Conservation (phyloP, 2,113 vertebrate genomes). For the Trogon surrucura region DNA sequence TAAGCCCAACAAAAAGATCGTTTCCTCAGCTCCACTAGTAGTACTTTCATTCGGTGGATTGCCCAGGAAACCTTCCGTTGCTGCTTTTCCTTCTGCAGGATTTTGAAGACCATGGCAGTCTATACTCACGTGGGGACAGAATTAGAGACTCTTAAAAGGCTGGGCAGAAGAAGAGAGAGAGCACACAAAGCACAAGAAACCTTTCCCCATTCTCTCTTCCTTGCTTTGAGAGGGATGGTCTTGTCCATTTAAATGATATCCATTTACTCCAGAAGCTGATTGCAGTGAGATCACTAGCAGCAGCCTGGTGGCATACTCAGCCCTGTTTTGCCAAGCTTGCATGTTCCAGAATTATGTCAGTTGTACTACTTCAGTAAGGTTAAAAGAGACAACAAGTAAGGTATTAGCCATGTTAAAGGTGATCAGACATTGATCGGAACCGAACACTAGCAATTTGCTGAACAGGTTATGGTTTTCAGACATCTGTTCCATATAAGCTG, state of each 20-base stretch:
- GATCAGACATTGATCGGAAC: neutral
- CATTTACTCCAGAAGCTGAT: neutral
- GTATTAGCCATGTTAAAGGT: neutral
- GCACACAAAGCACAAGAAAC: neutral
- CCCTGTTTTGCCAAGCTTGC: neutral
- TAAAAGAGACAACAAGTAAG: neutral
- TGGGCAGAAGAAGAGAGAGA: neutral
- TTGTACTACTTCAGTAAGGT: neutral
- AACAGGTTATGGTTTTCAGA: slow-evolving; percentile 16
- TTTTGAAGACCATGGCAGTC: neutral
- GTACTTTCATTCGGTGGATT: neutral
- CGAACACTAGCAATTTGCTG: neutral
- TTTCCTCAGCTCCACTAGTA: neutral
- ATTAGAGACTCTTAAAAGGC: neutral
- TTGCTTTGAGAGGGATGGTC: neutral
- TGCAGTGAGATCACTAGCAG: neutral
- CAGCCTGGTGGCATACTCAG: neutral
- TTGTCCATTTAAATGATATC: neutral
- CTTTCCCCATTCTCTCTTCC: neutral
- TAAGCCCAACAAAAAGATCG: neutral
- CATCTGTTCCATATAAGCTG: neutral
- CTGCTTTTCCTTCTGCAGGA: neutral
- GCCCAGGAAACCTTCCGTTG: neutral
- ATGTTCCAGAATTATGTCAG: neutral
- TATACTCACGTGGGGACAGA: neutral